Percentiles rank a stretch among this genome's conserved stretches.
Conservation (phyloP, 2,888 invertebrate genomes). For the Exephanes ischioxanthus region DNA sequence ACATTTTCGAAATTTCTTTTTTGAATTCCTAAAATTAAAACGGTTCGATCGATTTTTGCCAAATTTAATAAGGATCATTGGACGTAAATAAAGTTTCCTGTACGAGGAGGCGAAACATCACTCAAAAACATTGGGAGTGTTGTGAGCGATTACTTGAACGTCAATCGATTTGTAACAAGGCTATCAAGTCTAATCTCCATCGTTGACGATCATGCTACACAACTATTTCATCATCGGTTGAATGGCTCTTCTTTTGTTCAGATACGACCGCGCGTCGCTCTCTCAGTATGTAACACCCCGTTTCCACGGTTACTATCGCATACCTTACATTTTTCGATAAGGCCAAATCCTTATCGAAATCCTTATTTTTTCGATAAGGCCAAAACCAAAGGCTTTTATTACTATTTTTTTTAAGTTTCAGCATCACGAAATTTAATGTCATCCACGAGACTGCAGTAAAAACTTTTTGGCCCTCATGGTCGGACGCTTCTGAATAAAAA, state of each 20-base stretch:
- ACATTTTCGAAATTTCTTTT: no score
- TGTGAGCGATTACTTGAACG: background rate
- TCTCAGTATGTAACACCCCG: background rate
- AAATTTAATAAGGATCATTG: no score
- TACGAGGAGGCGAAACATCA: background rate
- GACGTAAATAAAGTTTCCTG: background rate
- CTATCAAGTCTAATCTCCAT: constrained; percentile 28
- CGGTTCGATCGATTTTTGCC: no score
- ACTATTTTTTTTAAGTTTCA: background rate
- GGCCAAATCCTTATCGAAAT: no score
- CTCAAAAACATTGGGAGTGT: background rate
- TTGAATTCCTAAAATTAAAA: no score
- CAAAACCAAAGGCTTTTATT: background rate
- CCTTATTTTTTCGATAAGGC: background rate
- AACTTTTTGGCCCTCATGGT: background rate
- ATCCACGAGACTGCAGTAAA: background rate
- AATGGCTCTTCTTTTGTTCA: constrained; percentile 26
- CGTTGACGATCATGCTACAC: background rate
- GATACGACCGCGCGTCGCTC: constrained; percentile 33
- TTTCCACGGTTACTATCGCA: constrained; percentile 50
- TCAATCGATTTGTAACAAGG: background rate
- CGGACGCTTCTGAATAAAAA: background rate
- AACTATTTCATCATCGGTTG: constrained; percentile 26
- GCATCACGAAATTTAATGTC: constrained; percentile 3
- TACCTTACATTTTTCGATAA: background rate